Percentiles rank a stretch among this genome's conserved stretches.
Evolutionary conservation across 2,113 vertebrate species (phyloP).

Genomic region (Entomyzon cyanotis): DNA sequence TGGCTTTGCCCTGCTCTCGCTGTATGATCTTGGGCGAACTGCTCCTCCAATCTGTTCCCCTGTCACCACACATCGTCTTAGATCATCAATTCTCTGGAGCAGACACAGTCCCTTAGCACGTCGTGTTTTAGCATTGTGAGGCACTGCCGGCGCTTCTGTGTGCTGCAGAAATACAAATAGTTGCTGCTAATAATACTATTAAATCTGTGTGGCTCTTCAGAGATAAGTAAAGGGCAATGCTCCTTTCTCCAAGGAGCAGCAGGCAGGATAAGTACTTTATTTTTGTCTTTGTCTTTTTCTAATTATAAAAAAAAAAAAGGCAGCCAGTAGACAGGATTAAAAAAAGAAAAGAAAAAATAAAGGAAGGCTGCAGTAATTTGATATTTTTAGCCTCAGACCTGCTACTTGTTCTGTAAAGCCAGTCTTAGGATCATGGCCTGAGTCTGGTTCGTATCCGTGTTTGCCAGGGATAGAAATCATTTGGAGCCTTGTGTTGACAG

Average conservation of each 20-base stretch:
- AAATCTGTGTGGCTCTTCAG: conserved; percentile 32
- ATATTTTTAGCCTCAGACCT: conserved; percentile 30
- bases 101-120: not conserved
- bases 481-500: not conserved
- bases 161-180: conserved; percentile 31
- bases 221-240: conserved; percentile 46
- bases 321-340: not conserved
- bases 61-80: conserved; percentile 22
- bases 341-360: not conserved
- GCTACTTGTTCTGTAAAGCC: conserved; percentile 6
- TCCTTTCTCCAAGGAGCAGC: not conserved
- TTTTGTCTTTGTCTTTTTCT: conserved; percentile 43
- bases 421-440: not conserved
- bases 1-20: conserved; percentile 1
- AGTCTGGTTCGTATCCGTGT: not conserved
- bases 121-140: not conserved
- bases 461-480: conserved; percentile 15
- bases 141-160: not conserved
- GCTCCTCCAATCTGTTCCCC: conserved; percentile 39
- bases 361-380: not conserved
- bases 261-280: conserved; percentile 25
- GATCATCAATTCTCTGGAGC: conserved; percentile 48
- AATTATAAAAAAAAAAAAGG: not conserved
- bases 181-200: conserved; percentile 28
- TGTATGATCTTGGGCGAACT: conserved; percentile 14